These are phyloP conservation scores for Setipinna tenuifilis DNA, from an alignment of 2,797 vertebrate genomes.

Conservation along the genomic window DNA sequence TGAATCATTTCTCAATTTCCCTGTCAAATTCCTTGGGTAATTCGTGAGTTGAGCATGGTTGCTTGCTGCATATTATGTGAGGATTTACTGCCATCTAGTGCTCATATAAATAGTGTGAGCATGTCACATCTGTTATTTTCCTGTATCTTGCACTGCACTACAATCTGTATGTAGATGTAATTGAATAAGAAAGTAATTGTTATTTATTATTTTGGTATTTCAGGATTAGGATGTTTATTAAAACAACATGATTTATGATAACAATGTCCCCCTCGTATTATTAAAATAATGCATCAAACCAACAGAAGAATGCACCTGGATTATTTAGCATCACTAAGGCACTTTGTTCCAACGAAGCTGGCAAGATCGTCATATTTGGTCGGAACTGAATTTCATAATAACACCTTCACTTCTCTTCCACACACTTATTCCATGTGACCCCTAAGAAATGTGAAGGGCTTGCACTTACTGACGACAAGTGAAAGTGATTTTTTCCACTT, in stretches of 20 bases:
- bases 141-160: too few relatives aligned
- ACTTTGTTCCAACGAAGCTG: background rate
- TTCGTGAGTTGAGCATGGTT: background rate
- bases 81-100: slow-evolving; percentile 11
- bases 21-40: background rate
- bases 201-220: too few relatives aligned
- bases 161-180: too few relatives aligned
- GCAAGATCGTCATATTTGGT: background rate
- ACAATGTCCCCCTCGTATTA: background rate
- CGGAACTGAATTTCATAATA: background rate
- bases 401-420: background rate
- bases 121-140: too few relatives aligned
- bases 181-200: too few relatives aligned
- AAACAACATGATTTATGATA: too few relatives aligned
- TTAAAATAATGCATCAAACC: background rate
- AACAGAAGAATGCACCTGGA: background rate
- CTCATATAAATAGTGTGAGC: too few relatives aligned
- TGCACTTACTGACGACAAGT: slow-evolving; percentile 9
- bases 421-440: slow-evolving; percentile 16
- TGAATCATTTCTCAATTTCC: background rate
- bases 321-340: background rate
- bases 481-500: slow-evolving; percentile 45
- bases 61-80: background rate
- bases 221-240: too few relatives aligned
- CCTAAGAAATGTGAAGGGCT: slow-evolving; percentile 4